These are phyloP conservation scores for Ascidia mentula DNA, from an alignment of 23 tunicate genomes.

Conservation along the genomic window DNA sequence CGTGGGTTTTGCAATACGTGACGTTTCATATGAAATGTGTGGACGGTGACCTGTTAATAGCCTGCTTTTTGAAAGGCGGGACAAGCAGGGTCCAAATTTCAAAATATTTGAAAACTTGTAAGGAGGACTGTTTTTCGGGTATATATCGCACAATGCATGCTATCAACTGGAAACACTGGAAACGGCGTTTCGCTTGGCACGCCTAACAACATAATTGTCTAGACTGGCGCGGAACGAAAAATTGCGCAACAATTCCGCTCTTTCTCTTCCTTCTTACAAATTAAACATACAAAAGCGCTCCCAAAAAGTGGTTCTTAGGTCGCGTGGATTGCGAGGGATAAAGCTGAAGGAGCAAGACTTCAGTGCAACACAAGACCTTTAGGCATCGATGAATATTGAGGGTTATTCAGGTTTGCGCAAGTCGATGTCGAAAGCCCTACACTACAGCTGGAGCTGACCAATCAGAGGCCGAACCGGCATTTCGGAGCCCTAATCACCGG, in stretches of 20 bases:
- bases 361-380: too few relatives aligned
- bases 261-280: too few relatives aligned
- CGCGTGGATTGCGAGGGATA: too few relatives aligned
- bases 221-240: neutral
- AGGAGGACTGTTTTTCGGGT: neutral
- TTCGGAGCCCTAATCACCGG: neutral
- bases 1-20: neutral
- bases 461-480: slow-evolving; percentile 6
- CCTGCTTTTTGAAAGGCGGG: too few relatives aligned
- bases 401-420: neutral
- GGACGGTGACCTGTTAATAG: too few relatives aligned
- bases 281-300: neutral
- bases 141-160: neutral
- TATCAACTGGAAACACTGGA: neutral
- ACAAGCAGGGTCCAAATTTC: too few relatives aligned
- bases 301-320: neutral
- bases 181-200: neutral
- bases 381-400: neutral
- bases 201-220: slow-evolving; percentile 2
- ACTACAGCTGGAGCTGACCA: neutral
- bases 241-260: neutral
- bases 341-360: too few relatives aligned
- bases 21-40: too few relatives aligned
- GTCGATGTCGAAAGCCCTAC: neutral
- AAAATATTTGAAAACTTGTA: too few relatives aligned